Conservation (phyloP, 2,113 vertebrate species). For the Lophotis ruficrista region DNA sequence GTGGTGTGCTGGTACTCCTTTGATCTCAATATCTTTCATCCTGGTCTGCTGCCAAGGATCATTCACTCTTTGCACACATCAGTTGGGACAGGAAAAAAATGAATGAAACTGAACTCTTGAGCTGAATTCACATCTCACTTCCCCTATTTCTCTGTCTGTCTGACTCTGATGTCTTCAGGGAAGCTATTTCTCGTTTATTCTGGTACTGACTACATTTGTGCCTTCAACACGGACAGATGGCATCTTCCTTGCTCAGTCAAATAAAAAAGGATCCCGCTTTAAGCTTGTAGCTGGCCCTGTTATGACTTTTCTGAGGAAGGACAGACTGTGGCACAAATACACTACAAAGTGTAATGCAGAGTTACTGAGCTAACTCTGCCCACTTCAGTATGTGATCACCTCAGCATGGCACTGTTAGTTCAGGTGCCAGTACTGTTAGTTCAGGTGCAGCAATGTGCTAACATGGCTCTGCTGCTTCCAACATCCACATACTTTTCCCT, state of each 20-base stretch:
- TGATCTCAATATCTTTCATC: constrained; percentile 59
- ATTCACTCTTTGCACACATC: constrained; percentile 29
- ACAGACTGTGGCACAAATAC: background rate
- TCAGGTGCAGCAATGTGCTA: constrained; percentile 48
- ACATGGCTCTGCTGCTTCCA: background rate
- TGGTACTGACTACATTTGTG: background rate
- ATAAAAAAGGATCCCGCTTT: background rate
- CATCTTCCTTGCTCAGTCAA: background rate
- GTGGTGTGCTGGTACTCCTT: constrained; percentile 49
- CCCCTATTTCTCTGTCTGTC: background rate
- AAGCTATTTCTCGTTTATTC: background rate
- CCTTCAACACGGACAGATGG: background rate
- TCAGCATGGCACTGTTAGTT: constrained; percentile 54
- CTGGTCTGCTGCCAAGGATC: constrained; percentile 67
- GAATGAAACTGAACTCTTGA: constrained; percentile 24
- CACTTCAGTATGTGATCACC: background rate
- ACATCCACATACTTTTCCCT: background rate
- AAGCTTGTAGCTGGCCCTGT: background rate
- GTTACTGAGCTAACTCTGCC: background rate
- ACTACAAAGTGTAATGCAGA: background rate
- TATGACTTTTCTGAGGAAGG: constrained; percentile 33
- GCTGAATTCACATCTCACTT: constrained; percentile 28
- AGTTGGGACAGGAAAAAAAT: background rate
- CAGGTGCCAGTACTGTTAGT: constrained; percentile 40
- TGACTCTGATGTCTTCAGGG: background rate